Conservation (phyloP, 1,140 invertebrate species). For the Drosophila neocordata region DNA sequence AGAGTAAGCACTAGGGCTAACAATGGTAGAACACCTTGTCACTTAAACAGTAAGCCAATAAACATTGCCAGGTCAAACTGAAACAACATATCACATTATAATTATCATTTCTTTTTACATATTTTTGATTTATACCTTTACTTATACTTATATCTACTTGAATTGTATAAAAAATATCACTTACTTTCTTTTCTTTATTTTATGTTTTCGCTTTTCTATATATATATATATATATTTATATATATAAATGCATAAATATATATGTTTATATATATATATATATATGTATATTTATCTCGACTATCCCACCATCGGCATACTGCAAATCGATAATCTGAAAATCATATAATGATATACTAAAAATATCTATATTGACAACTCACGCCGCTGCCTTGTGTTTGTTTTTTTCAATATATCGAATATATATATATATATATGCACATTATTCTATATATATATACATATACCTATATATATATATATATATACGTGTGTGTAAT, state of each 20-base stretch:
- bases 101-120: slow-evolving; percentile 39
- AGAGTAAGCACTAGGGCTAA: slow-evolving; percentile 58
- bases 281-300: slow-evolving; percentile 62
- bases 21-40: slow-evolving; percentile 58
- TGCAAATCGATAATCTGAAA: slow-evolving; percentile 32
- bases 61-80: slow-evolving; percentile 29
- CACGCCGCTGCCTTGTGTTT: slow-evolving; percentile 72
- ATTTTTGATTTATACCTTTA: slow-evolving; percentile 46
- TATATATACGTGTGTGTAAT: slow-evolving; percentile 36
- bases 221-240: slow-evolving; percentile 65
- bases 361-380: slow-evolving; percentile 47
- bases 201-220: slow-evolving; percentile 56
- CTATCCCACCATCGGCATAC: slow-evolving; percentile 38
- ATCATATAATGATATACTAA: slow-evolving; percentile 50
- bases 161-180: slow-evolving; percentile 74
- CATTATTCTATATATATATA: slow-evolving; percentile 28
- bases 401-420: slow-evolving; percentile 57
- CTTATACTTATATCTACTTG: slow-evolving; percentile 44
- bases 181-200: slow-evolving; percentile 79
- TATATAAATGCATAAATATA: slow-evolving; percentile 46
- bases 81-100: slow-evolving; percentile 26
- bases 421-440: slow-evolving; percentile 41
- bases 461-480: slow-evolving; percentile 46
- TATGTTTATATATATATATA: slow-evolving; percentile 58
- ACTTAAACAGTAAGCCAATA: slow-evolving; percentile 26